Base-by-base conservation (phyloP, 2,888 invertebrate species). In the Caenorhabditis sulstoni region DNA sequence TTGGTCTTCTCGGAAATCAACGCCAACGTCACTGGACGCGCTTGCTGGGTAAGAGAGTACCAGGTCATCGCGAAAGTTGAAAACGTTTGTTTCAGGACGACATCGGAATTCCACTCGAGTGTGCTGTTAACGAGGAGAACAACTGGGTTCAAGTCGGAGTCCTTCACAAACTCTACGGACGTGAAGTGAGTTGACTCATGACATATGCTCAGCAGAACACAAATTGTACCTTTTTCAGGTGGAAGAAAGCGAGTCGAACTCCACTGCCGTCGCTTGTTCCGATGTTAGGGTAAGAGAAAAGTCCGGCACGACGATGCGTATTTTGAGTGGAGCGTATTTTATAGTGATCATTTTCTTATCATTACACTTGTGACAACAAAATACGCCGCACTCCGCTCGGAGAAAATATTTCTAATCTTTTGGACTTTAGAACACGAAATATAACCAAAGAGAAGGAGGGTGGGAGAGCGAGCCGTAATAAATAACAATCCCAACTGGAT, bases 51-150 rank as follows among this genome's bases (percentile, higher is more conserved):
- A 53, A 18, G 35, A 49, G 37, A 7, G 11, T 16, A 14, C 5
- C 16, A 12, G 16, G 20, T 9, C 5, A 14, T 7, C 7, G 29
- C n/a, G 59, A 23, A 59, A 45, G 45, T n/a, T 37, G 16, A 47
- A 7, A 29, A 23, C 29, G 35, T 14, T 16, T 37, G 18, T 20
- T 61, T 70, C 44, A 78, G 77, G 75, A 75, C 37, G 80, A 80
- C 18, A 64, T 75, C 52, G 80, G 80, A 55, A 75, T 75, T 20
- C 80, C 80, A 52, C 39, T 80, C 39, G 80, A 80, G 39, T 80
- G 80, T 20, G 18, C 55, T 8, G 9, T 80, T 23, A 50, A 66
- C 39, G 66, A 66, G 18, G 74, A 79, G 1, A 29, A 61, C 20
- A 58, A 66, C 3, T 80, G 65, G 68, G 47, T 50, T 12, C 80